Percentiles rank a stretch among this genome's conserved stretches.
Conservation (phyloP, 2,888 invertebrate species). For the Hypselothyrea guttata region DNA sequence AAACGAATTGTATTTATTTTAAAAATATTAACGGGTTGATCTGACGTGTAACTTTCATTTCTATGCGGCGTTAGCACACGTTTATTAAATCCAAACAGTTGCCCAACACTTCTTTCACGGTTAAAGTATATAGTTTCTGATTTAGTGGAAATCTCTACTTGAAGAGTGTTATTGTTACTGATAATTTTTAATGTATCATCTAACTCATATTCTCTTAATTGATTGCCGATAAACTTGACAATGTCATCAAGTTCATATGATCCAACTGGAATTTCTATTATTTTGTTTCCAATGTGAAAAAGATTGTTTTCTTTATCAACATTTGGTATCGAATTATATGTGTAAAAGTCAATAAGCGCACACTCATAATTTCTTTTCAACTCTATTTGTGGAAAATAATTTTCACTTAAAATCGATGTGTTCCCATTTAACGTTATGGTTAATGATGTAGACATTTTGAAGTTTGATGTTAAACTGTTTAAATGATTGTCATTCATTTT, state of each 20-base stretch:
- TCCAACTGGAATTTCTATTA: constrained; percentile 6
- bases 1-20: constrained; percentile 3
- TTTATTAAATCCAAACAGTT: neutral
- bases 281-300: constrained; percentile 5
- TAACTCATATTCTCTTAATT: no score
- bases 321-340: constrained; percentile 12
- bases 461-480: neutral
- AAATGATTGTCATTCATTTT: neutral
- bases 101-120: neutral
- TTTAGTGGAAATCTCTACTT: constrained; percentile 2
- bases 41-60: neutral
- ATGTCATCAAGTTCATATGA: constrained; percentile 11
- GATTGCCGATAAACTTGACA: neutral
- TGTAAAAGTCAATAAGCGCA: constrained; percentile 5
- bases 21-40: neutral
- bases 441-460: constrained; percentile 1
- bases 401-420: neutral
- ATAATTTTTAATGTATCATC: neutral
- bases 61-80: neutral
- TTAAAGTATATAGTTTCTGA: constrained; percentile 12
- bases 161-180: constrained; percentile 1
- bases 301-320: constrained; percentile 8
- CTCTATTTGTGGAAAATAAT: constrained; percentile 1
- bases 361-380: constrained; percentile 3
- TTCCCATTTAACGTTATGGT: constrained; percentile 1